These are phyloP conservation scores for Isaurus tuberculatus DNA, from an alignment of 92 coral and sea anemone genomes.

Conservation along the genomic window DNA sequence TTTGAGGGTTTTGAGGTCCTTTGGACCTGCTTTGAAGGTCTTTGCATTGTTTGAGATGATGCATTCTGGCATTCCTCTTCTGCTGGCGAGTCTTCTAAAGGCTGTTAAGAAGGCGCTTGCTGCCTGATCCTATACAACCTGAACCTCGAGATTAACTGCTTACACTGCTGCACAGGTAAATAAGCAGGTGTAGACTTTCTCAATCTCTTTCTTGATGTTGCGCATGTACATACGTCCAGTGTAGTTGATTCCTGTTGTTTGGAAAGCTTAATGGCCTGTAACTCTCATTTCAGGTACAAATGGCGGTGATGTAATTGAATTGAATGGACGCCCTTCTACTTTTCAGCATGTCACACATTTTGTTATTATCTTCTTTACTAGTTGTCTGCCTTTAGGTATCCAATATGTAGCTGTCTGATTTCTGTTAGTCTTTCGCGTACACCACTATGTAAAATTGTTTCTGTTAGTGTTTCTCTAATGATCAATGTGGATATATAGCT, in stretches of 20 bases:
- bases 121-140: neutral
- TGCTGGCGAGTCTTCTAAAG: conserved; percentile 2
- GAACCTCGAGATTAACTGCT: neutral
- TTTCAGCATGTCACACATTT: conserved; percentile 56
- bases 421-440: conserved; percentile 60
- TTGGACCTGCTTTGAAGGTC: conserved; percentile 1
- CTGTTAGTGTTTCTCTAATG: conserved; percentile 49
- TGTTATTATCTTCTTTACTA: conserved; percentile 42
- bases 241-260: neutral
- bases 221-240: neutral
- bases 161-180: neutral
- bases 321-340: conserved; percentile 57
- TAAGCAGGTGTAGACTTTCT: conserved; percentile 1
- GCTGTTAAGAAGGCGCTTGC: neutral
- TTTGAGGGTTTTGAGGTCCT: conserved; percentile 12
- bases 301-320: conserved; percentile 46
- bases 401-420: conserved; percentile 60
- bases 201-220: neutral
- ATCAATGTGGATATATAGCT: conserved; percentile 52
- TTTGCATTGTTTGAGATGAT: neutral
- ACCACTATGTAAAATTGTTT: conserved; percentile 55
- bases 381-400: conserved; percentile 66
- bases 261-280: neutral
- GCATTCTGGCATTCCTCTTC: neutral
- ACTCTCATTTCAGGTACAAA: conserved; percentile 48